Base-by-base conservation (phyloP, 2,113 vertebrate species). In the Planiliza haematocheilus region DNA sequence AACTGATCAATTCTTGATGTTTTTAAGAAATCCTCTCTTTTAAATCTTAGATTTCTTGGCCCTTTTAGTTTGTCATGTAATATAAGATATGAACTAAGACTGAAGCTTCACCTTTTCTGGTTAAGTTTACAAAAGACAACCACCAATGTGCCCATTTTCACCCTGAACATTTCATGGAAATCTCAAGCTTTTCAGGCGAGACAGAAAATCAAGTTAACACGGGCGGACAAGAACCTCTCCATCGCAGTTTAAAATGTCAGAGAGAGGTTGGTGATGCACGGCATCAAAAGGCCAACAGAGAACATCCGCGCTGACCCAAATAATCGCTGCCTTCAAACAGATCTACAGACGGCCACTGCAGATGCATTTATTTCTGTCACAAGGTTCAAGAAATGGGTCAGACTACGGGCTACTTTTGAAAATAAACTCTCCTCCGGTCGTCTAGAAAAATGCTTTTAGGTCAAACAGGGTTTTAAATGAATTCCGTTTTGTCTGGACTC, bases 331-430 rank as follows among this genome's bases (percentile, higher is more conserved):
- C 0, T 38, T 50, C 17, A 79, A 66, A 77, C 10, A 67, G 57
- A 67, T 70, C 53, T 55, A 1, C 57, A 57, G 48, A 74, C 14
- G 45, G 4, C 6, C 1, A 42, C 20, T 56, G 48, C 74, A 84
- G 72, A 73, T 84, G 81, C 20, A 57, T 72, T 83, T 83, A 85
- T 76, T 82, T 85, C 21, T 71, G 76, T 84, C 86, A 81, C 66
- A 73, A 77, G 67, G 62, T 8, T 7, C n/a, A 49, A 59, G 42
- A 83, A 89, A 78, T 74, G 38, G 79, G 80, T 76, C 65, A 83
- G 24, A 52, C 36, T 64, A 38, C 20, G 13, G 1, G 9, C 0
- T 10, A 4, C 10, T 36, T 81, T 61, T 46, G 16, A 65, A 85
- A 77, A 65, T 34, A 62, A 70, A 72, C 46, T 45, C 36, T 74